These are phyloP conservation scores for Synanthedon vespiformis DNA, from an alignment of 2,888 invertebrate species.

Conservation along the genomic window DNA sequence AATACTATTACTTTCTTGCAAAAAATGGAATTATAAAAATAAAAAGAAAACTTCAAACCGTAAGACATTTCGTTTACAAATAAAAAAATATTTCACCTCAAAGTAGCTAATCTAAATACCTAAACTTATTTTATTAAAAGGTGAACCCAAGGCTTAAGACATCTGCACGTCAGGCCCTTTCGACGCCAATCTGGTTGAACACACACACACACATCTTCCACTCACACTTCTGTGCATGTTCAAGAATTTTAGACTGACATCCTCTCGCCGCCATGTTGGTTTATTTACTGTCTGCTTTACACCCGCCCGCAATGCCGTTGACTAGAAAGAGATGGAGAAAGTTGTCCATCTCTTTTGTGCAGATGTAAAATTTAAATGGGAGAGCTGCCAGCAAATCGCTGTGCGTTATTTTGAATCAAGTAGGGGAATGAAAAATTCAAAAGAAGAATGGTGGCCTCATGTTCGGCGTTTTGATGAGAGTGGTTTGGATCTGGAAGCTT, in stretches of 20 bases:
- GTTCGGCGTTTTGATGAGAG: slow-evolving; percentile 3
- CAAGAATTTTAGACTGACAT: slow-evolving; percentile 38
- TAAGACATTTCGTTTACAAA: too few relatives aligned
- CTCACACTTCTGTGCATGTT: slow-evolving; percentile 35
- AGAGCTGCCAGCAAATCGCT: slow-evolving; percentile 39
- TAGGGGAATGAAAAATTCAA: slow-evolving; percentile 56
- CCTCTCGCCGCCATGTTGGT: slow-evolving; percentile 57
- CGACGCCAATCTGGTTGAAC: slow-evolving; percentile 31
- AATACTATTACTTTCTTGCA: too few relatives aligned
- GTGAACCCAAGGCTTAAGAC: slow-evolving; percentile 23
- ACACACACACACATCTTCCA: slow-evolving; percentile 26
- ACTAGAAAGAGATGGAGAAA: slow-evolving; percentile 23
- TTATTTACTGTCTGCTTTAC: slow-evolving; percentile 35
- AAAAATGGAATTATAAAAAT: too few relatives aligned
- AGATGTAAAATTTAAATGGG: slow-evolving; percentile 12
- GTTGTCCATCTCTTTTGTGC: slow-evolving; percentile 32
- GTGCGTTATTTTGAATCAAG: slow-evolving; percentile 40
- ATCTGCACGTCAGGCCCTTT: slow-evolving; percentile 35
- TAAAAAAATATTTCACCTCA: too few relatives aligned
- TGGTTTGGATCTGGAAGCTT: slow-evolving; percentile 10
- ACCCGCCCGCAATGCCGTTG: slow-evolving; percentile 1
- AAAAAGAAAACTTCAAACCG: too few relatives aligned
- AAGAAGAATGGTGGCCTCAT: slow-evolving; percentile 29
- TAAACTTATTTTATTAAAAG: background rate
- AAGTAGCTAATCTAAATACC: too few relatives aligned